These are phyloP conservation scores for Ophiodon elongatus DNA, from an alignment of 2,113 vertebrate species.

Conservation along the genomic window DNA sequence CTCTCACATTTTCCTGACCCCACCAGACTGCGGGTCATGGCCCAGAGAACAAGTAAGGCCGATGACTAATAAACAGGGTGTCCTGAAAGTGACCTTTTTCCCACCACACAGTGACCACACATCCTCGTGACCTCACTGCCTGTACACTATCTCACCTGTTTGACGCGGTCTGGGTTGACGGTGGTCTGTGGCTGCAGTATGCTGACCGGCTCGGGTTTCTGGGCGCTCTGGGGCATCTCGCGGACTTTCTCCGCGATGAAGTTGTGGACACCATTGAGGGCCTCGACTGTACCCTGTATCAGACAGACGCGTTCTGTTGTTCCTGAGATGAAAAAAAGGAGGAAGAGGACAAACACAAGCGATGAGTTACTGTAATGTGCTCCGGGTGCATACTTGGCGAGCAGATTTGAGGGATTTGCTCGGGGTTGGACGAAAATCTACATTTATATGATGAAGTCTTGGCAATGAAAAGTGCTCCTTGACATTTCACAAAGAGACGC, in stretches of 20 bases:
- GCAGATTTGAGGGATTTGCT: constrained; percentile 44
- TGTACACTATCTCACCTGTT: constrained; percentile 91
- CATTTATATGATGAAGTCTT: constrained; percentile 50
- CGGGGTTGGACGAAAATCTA: constrained; percentile 24
- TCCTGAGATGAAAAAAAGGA: constrained; percentile 84
- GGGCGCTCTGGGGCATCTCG: constrained; percentile 99
- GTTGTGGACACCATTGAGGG: constrained; percentile 98
- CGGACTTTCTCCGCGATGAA: constrained; percentile 99
- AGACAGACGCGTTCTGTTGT: constrained; percentile 98
- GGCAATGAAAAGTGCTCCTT: constrained; percentile 49
- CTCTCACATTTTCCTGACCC: constrained; percentile 83
- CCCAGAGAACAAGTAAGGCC: constrained; percentile 57
- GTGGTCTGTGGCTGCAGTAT: constrained; percentile 99
- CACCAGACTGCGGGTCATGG: constrained; percentile 66
- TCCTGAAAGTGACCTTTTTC: constrained; percentile 51
- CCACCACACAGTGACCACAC: constrained; percentile 31
- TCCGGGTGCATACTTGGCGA: constrained; percentile 28
- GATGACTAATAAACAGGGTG: constrained; percentile 59
- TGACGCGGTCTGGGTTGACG: constrained; percentile 98
- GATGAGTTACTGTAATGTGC: constrained; percentile 34
- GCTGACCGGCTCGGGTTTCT: constrained; percentile 99
- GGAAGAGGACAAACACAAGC: constrained; percentile 36
- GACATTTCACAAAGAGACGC: constrained; percentile 58
- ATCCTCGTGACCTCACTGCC: neutral
- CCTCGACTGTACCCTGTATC: constrained; percentile 99